A percentile compares a stretch with the other conserved stretches of the same genome.
These are phyloP conservation scores for Mongoloraphidia duomilia DNA, from an alignment of 2,888 invertebrate species.

Conservation along the genomic window DNA sequence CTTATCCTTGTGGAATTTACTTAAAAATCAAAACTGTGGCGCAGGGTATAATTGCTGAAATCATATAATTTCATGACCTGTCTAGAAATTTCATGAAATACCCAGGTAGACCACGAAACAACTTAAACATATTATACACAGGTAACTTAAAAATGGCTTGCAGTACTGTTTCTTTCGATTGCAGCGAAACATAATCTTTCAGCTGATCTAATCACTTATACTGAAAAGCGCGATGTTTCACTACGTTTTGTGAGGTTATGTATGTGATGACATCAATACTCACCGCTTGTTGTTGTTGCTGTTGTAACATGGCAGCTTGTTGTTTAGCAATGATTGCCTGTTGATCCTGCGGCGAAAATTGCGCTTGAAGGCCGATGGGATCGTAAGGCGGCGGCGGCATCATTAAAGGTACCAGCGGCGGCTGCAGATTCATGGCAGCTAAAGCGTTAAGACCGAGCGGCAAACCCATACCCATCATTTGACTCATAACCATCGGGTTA, in stretches of 20 bases:
- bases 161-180: too few relatives aligned
- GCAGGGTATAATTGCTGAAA: too few relatives aligned
- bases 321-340: conserved; percentile 48
- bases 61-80: too few relatives aligned
- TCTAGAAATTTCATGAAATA: too few relatives aligned
- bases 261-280: conserved; percentile 20
- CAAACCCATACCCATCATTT: conserved; percentile 71
- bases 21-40: too few relatives aligned
- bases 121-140: too few relatives aligned
- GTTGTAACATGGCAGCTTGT: conserved; percentile 54
- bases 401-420: conserved; percentile 80
- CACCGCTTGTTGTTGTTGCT: conserved; percentile 52
- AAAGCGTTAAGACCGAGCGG: conserved; percentile 69
- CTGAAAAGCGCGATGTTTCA: too few relatives aligned
- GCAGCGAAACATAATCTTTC: too few relatives aligned
- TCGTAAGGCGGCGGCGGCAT: conserved; percentile 73
- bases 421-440: conserved; percentile 90
- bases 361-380: conserved; percentile 36
- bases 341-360: conserved; percentile 37
- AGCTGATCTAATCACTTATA: too few relatives aligned
- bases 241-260: background rate
- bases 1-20: too few relatives aligned
- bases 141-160: too few relatives aligned
- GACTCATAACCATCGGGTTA: conserved; percentile 74
- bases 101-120: too few relatives aligned